These are phyloP conservation scores for Lycia hirtaria DNA, from an alignment of 2,888 invertebrate genomes.

Conservation along the genomic window DNA sequence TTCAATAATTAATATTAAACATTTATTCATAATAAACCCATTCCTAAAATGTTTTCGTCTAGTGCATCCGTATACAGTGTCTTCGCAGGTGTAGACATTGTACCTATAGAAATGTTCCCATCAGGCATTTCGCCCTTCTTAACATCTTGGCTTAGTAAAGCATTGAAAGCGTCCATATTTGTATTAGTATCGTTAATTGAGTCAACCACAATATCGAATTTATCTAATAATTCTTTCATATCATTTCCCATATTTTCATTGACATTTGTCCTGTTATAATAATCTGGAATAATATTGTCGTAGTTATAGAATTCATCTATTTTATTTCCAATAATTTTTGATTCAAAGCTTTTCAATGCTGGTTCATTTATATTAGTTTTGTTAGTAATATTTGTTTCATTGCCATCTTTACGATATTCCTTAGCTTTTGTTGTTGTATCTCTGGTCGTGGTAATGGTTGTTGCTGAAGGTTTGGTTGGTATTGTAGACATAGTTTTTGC, in stretches of 20 bases:
- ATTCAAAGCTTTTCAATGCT: background rate
- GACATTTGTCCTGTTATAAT: background rate
- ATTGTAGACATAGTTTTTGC: background rate
- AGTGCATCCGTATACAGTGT: slow-evolving; percentile 5
- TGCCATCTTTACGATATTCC: background rate
- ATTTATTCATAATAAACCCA: background rate
- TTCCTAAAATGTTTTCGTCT: background rate
- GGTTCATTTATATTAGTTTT: background rate
- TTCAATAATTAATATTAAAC: too few species aligned
- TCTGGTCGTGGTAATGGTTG: background rate
- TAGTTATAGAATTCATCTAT: background rate
- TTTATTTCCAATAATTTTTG: background rate
- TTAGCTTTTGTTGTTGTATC: background rate
- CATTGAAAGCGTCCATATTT: background rate
- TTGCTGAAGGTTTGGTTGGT: background rate
- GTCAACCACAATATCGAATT: background rate
- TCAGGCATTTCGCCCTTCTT: background rate
- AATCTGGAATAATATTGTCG: background rate
- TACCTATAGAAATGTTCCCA: too few species aligned
- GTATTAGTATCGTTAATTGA: background rate
- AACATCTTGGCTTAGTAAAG: background rate
- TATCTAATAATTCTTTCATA: background rate
- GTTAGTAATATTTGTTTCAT: background rate
- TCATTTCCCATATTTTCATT: background rate
- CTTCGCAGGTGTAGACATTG: background rate